A percentile compares a stretch with the other conserved stretches of the same genome.
phyloP scores from a whole-genome alignment of 2,888 invertebrate species.

The Oxyteleia sp. region DNA sequence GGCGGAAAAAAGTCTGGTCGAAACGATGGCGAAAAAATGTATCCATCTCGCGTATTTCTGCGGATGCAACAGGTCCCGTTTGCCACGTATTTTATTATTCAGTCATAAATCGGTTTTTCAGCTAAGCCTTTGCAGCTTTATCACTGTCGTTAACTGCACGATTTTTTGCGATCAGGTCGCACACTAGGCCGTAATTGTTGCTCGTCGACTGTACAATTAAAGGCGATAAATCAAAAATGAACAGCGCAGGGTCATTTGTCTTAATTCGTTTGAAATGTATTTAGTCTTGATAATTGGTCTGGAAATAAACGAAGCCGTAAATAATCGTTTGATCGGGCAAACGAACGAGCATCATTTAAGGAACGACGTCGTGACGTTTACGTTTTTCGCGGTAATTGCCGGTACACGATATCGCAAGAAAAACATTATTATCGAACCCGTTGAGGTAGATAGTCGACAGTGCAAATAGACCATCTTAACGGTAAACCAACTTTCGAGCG shows the following conservation, averaged over 20 bases:
- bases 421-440: conserved; percentile 86
- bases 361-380: conserved; percentile 31
- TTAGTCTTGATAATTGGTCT: conserved; percentile 23
- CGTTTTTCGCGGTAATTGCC: conserved; percentile 84
- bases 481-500: conserved; percentile 82
- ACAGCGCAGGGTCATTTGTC: conserved; percentile 20
- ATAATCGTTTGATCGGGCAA: neutral
- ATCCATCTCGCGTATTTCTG: no score
- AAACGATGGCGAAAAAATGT: conserved; percentile 39
- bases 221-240: conserved; percentile 17
- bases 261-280: conserved; percentile 23
- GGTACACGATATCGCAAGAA: conserved; percentile 83
- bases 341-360: neutral
- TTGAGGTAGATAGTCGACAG: conserved; percentile 80
- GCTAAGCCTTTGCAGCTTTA: conserved; percentile 34
- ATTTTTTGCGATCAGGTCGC: conserved; percentile 10
- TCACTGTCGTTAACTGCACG: conserved; percentile 21
- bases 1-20: neutral
- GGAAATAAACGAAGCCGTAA: neutral
- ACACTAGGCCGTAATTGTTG: neutral
- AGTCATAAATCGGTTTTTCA: conserved; percentile 40
- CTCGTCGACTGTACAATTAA: neutral
- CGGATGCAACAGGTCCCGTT: conserved; percentile 67
- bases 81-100: conserved; percentile 66
- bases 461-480: conserved; percentile 85